Evolutionary conservation across 2,113 vertebrate species (phyloP), one percentile per base, ranked within the genome.

Genomic region (Psephotus haematonotus): DNA sequence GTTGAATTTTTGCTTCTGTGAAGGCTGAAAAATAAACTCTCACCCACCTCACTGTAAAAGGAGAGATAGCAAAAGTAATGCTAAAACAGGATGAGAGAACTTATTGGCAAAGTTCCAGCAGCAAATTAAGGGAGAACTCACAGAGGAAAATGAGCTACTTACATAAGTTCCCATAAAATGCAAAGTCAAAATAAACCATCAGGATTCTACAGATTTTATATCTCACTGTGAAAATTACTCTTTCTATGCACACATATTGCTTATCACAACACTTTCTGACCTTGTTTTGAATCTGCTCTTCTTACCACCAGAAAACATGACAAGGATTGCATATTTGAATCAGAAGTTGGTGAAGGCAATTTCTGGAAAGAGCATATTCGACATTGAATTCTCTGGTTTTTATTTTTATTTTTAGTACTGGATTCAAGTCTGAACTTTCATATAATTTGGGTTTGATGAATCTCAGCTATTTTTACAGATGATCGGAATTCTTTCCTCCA

Each of bases 161-260:
- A 88, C 82, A 93, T 88, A 28, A 80, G n/a, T 83, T 83, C 28
- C 72, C 46, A 90, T 83, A 90, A 86, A 96, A 75, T 46, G 46
- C 43, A 81, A 83, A 92, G 60, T 49, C 76, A 94, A 74, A 94
- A 59, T 52, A 47, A 74, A 43, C 53, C 74, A 72, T 46, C 86
- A 90, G 25, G 4, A 9, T 82, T 83, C 53, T 77, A 19, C 59
- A 74, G 39, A 74, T 80, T 93, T 95, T 86, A 69, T 50, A 46
- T 83, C 68, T 88, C 29, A 6, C 59, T 68, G 64, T 78, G 76
- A 88, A 93, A 95, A 75, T 33, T 33, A 8, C 17, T 90, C 10
- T 86, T 59, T 29, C 28, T 77, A 1, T 59, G 25, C 4, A 63
- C 13, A 37, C 65, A 23, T 55, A 77, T 82, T 37, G 39, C 14